Base-by-base conservation (phyloP, 2,113 vertebrate genomes). In the Syngnathus floridae region DNA sequence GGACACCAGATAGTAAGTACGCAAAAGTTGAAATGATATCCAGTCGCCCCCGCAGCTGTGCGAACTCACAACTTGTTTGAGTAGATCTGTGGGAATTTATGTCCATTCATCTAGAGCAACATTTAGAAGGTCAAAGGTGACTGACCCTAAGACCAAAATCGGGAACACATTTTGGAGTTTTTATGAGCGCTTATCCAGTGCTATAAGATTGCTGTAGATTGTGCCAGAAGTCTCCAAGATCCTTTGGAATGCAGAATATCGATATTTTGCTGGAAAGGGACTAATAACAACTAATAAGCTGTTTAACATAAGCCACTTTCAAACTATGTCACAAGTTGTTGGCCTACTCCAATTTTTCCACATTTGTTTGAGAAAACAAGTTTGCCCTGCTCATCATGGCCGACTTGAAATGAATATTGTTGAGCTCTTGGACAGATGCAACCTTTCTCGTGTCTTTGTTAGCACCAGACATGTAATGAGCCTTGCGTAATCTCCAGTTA, bases 401-500 rank as follows among this genome's bases (percentile, higher is more conserved):
- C 1, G 51, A 13, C 51, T 4, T 54, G n/a, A 5, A 41, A 55
- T 17, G 21, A 1, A 7, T 38, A 19, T 54, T 52, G 37, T 63
- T 68, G 64, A 13, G 31, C 60, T 46, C 19, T 37, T 4, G 19
- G 36, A 35, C 41, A 46, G n/a, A 61, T 65, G 43, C 13, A 35
- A n/a, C 51, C 60, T n/a, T 51, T 67, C 71, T 9, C 49, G 37
- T 63, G 54, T 49, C 67, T 61, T 64, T 67, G 63, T 61, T 61
- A 63, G 19, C 36, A 73, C 38, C 70, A 83, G 81, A 79, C 67
- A 83, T 66, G 66, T 37, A 73, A 86, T 80, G 76, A 66, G 71
- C 69, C 69, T 67, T 81, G 67, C 78, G 60, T 57, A 69, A 82
- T 78, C 82, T 88, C 88, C 65, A 61, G 69, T 87, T 86, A 82